Conservation (phyloP, 2,888 invertebrate species). For the Drosophila eohydei region DNA sequence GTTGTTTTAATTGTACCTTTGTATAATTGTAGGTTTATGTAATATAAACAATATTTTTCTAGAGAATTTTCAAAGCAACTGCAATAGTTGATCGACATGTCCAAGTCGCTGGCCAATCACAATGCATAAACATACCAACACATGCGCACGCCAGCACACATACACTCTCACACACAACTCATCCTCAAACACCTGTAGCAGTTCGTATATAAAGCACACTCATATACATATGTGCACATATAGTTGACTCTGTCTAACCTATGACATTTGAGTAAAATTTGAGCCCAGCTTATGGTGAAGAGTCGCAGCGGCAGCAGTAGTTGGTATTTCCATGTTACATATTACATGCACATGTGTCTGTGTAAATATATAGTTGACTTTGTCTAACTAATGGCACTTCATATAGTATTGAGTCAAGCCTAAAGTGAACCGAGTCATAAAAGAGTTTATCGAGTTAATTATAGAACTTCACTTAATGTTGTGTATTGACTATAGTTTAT, state of each 20-base stretch:
- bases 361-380: background rate
- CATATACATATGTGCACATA: background rate
- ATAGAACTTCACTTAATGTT: background rate
- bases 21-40: no score
- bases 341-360: background rate
- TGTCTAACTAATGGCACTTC: background rate
- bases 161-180: background rate
- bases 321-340: background rate
- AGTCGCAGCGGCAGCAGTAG: background rate
- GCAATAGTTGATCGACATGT: background rate
- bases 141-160: background rate
- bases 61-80: background rate
- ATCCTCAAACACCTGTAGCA: conserved; percentile 34
- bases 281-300: conserved; percentile 14
- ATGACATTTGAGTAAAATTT: background rate
- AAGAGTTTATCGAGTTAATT: background rate
- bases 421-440: background rate
- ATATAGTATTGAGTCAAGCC: conserved; percentile 12
- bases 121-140: background rate
- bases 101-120: conserved; percentile 5
- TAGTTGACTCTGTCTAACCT: conserved; percentile 2
- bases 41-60: no score
- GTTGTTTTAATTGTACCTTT: background rate
- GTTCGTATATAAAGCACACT: conserved; percentile 2
- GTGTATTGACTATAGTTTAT: background rate